Percentiles rank a stretch among this genome's conserved stretches.
Evolutionary conservation across 1,140 invertebrate genomes (phyloP).

Genomic region (Sweltsa coloradensis): DNA sequence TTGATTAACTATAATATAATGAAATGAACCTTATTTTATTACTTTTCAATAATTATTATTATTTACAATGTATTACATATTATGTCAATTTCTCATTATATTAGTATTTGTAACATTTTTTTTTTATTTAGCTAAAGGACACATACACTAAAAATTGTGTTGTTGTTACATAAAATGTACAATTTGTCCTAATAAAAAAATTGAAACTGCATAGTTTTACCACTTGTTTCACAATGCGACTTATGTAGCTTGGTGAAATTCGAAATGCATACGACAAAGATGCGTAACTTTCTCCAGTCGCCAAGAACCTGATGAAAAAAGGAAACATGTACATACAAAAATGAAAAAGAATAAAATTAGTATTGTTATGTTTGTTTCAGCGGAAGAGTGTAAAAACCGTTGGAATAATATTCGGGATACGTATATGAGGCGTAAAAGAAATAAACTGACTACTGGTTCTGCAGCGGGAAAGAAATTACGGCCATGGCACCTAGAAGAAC

Average conservation of each 20-base stretch:
- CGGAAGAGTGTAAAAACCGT: background rate
- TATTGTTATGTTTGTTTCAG: constrained; percentile 4
- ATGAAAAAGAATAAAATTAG: background rate
- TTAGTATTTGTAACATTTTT: no score
- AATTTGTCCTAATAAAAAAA: no score
- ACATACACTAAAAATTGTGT: no score
- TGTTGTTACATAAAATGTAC: no score
- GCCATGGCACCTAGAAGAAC: constrained; percentile 1
- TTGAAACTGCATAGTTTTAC: background rate
- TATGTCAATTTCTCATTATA: no score
- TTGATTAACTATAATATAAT: no score
- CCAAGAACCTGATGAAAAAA: constrained; percentile 1
- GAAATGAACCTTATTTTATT: no score
- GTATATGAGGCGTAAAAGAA: constrained; percentile 4
- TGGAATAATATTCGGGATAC: constrained; percentile 5
- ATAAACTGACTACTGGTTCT: background rate
- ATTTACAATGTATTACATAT: no score
- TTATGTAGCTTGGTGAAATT: constrained; percentile 7
- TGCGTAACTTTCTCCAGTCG: background rate
- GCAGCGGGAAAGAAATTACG: background rate
- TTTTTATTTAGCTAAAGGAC: no score
- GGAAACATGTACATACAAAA: background rate
- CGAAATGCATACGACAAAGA: constrained; percentile 10
- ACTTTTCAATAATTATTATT: no score
- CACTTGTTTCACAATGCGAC: constrained; percentile 8